phyloP scores from a whole-genome alignment of 2,113 vertebrate genomes.

The Anolis sagrei region DNA sequence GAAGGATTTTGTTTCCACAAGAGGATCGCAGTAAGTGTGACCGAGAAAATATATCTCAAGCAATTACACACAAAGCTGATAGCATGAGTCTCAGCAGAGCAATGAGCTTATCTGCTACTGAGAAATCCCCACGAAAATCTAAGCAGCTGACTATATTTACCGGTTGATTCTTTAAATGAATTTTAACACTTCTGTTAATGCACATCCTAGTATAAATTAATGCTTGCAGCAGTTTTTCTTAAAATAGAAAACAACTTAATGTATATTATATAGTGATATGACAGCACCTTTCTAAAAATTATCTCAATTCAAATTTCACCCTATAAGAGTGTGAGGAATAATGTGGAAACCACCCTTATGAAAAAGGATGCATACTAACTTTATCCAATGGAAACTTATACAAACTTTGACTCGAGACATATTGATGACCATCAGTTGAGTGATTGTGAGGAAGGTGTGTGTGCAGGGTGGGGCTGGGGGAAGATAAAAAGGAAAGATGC shows the following conservation, averaged over 20 bases:
- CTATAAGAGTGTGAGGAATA: no score
- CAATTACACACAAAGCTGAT: conserved; percentile 31
- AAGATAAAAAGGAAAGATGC: no score
- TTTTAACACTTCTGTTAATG: background rate
- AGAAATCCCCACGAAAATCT: conserved; percentile 6
- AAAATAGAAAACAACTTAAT: background rate
- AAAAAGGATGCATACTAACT: no score
- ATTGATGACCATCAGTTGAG: no score
- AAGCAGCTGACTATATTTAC: background rate
- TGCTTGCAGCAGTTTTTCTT: background rate
- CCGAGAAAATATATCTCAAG: conserved; percentile 36
- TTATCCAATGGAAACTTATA: no score
- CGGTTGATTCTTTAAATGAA: background rate
- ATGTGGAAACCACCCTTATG: no score
- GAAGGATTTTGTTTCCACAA: conserved; percentile 32
- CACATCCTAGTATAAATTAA: background rate
- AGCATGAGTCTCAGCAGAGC: background rate
- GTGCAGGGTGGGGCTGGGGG: no score
- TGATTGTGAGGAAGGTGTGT: no score
- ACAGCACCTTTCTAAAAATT: background rate
- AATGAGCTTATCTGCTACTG: background rate
- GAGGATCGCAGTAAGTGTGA: background rate
- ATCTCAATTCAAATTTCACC: background rate
- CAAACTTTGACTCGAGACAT: no score
- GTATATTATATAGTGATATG: background rate